Evolutionary conservation across 1,140 invertebrate species (phyloP), one percentile per base, ranked within the genome.

Genomic region (Hycleus phaleratus): DNA sequence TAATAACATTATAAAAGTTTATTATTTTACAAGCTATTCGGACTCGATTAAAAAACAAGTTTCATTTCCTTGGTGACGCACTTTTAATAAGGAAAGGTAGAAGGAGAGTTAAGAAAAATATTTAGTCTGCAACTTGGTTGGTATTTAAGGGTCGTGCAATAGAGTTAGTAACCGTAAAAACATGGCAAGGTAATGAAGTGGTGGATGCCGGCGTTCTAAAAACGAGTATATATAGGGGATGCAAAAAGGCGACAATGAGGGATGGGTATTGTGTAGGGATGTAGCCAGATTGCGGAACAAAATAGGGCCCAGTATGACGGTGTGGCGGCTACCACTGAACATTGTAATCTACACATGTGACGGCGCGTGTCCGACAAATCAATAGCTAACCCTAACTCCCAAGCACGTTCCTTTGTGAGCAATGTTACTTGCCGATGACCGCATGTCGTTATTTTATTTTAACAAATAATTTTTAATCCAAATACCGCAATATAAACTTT

Each of bases 311-410:
- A 42, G 50, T 49, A 46, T 42, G 52, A 58, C 46, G 46, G 38
- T 52, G 52, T 26, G 38, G 45, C 59, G 63, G 60, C 59, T 55
- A 60, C 57, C 56, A 62, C 47, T 56, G 60, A 59, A 58, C 54
- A 58, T 46, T 60, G 60, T 62, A 65, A 65, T 62, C 58, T 59
- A 62, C 60, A 65, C 63, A 65, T 62, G 62, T 67, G 65, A 64
- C 65, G 62, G 44, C 52, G 44, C 56, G 60, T 66, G 60, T 67
- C 58, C 60, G 63, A 64, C 60, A 67, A 67, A 67, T 67, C 65
- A 65, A 67, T 67, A 67, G 59, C 60, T 52, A 50, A 62, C 53
- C 60, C 60, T 26, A 50, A 47, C 46, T 48, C 50, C 45, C 50
- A 48, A 56, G 58, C 54, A 52, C 46, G 39, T 54, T 44, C 32